Evolutionary conservation across 2,113 vertebrate species (phyloP).

Genomic region (Myanophis thanlyinensis): DNA sequence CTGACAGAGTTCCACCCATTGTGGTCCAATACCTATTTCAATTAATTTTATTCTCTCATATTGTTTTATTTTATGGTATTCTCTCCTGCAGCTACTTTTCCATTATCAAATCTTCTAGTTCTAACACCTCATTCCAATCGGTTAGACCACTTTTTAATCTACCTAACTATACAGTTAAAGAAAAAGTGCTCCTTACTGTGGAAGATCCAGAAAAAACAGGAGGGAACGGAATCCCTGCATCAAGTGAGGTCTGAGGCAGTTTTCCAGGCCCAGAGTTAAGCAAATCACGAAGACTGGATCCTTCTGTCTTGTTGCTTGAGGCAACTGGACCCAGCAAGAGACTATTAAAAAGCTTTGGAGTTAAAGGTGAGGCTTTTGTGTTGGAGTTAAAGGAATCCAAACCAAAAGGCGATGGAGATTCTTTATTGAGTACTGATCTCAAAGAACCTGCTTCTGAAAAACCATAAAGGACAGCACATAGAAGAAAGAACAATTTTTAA

Average conservation of each 20-base stretch:
- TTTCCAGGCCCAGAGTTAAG: constrained; percentile 95
- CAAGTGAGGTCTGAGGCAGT: constrained; percentile 86
- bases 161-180: not conserved
- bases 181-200: constrained; percentile 72
- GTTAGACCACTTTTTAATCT: not conserved
- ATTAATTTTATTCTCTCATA: not conserved
- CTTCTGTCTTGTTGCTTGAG: constrained; percentile 91
- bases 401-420: constrained; percentile 87
- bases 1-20: not conserved
- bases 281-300: constrained; percentile 93
- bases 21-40: not conserved
- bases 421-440: constrained; percentile 90
- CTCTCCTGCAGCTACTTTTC: not conserved
- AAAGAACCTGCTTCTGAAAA: constrained; percentile 85
- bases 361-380: constrained; percentile 85
- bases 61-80: not conserved
- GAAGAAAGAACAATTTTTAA: not conserved
- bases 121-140: not conserved
- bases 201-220: constrained; percentile 90
- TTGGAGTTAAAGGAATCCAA: constrained; percentile 91
- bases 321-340: constrained; percentile 87
- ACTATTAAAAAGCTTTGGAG: constrained; percentile 95
- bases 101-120: not conserved
- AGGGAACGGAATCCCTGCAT: constrained; percentile 90
- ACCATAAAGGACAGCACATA: constrained; percentile 25